Base-by-base conservation (phyloP, 2,797 vertebrate genomes). In the Hydrocynus forskahlii region DNA sequence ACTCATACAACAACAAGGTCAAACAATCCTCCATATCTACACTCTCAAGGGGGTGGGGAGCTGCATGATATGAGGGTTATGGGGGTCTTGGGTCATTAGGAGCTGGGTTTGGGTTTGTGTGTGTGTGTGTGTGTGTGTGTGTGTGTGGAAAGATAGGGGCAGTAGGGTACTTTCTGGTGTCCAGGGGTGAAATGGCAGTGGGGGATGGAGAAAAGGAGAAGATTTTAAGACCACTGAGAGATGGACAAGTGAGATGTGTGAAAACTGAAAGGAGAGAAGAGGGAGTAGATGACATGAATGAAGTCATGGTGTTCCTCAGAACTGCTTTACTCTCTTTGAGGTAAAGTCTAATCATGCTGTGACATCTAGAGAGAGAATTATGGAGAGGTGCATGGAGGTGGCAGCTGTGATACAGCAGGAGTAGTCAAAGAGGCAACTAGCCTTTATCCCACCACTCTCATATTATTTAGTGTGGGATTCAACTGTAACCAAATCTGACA, bases 31-130 rank as follows among this genome's bases (percentile, higher is more conserved):
- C 59, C 69, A 78, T 75, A 78, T 78, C 80, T 13, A 38, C 81
- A 29, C 25, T 60, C 4, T 14, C 5, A 63, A 0, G 35, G 4
- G 13, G 55, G n/a, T 1, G n/a, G 13, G 19, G 43, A 72, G 57
- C 64, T 23, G 57, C 45, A 78, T 13, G 52, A 62, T 74, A 83
- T 79, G 81, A 73, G 81, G 81, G 76, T 83, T 64, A 60, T 82
- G 81, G 63, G 50, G 81, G 68, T 82, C 38, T 66, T 64, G 60
- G 35, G 62, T 57, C 66, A 48, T 70, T 67, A 73, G 69, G n/a
- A 29, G 52, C 50, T 72, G 50, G 64, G 17, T 62, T 29, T 50
- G 43, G 29, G 29, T 29, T 1, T 29, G 29, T 50, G 43, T 52
- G 68, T 70, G 68, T 70, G 45, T 50, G 17, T 16, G n/a, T 59